phyloP scores from a whole-genome alignment of 2,888 invertebrate genomes.

The Drosophila prolongata region DNA sequence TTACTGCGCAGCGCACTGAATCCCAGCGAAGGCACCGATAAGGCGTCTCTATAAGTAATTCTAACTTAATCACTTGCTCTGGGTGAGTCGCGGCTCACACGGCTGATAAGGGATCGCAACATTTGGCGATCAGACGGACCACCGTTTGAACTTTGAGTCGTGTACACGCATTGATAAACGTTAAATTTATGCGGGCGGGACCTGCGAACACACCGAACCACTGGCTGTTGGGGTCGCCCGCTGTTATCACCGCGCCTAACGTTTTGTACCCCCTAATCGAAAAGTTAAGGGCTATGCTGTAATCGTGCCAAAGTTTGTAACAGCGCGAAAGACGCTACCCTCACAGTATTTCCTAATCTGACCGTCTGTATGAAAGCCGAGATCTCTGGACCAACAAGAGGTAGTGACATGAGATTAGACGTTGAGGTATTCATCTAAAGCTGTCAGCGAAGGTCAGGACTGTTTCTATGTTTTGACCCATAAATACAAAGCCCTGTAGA shows the following conservation, averaged over 20 bases:
- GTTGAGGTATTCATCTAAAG: no score
- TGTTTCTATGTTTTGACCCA: no score
- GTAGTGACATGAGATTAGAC: no score
- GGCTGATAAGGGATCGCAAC: constrained; percentile 53
- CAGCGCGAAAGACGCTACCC: no score
- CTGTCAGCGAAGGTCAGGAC: no score
- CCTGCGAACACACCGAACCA: constrained; percentile 11
- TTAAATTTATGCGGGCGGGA: constrained; percentile 69
- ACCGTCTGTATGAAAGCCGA: no score
- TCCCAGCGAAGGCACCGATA: constrained; percentile 50
- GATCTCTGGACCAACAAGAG: no score
- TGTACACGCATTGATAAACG: constrained; percentile 56
- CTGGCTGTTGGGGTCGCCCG: constrained; percentile 55
- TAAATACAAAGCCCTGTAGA: no score
- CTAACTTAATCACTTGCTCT: constrained; percentile 33
- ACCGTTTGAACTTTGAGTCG: constrained; percentile 46
- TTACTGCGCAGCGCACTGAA: constrained; percentile 36
- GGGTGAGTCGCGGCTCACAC: constrained; percentile 21
- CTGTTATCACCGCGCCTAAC: constrained; percentile 66
- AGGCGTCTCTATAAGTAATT: constrained; percentile 49
- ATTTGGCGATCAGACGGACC: constrained; percentile 49
- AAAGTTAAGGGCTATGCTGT: not conserved
- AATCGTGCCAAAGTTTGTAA: not conserved
- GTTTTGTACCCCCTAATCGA: constrained; percentile 27
- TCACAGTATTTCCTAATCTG: no score